Conservation (phyloP, 2,888 invertebrate genomes). For the Caenorhabditis zanzibari region DNA sequence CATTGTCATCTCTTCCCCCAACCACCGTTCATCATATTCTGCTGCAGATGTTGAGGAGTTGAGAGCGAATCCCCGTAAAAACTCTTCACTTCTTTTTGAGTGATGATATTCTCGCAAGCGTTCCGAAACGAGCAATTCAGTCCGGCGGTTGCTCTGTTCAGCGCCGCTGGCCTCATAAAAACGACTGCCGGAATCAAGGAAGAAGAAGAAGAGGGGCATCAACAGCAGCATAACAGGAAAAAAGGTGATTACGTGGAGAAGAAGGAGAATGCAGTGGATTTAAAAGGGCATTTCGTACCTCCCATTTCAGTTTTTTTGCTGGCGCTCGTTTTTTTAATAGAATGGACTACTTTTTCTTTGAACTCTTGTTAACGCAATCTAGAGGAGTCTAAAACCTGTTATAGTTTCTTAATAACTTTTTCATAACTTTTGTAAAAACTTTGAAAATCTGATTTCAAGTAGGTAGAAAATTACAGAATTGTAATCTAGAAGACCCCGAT, state of each 20-base stretch:
- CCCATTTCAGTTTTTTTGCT: conserved; percentile 15
- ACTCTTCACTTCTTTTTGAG: conserved; percentile 12
- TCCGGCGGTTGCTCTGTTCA: conserved; percentile 82
- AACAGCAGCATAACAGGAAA: conserved; percentile 46
- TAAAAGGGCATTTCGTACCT: conserved; percentile 40
- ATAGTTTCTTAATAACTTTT: too few relatives aligned
- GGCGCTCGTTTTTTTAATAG: conserved; percentile 8
- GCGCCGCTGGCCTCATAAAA: conserved; percentile 80
- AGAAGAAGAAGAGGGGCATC: conserved; percentile 48
- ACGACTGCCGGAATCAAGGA: conserved; percentile 80
- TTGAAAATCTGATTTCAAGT: too few relatives aligned
- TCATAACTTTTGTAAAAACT: too few relatives aligned
- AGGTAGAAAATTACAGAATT: too few relatives aligned
- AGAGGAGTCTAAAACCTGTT: too few relatives aligned
- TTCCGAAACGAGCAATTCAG: conserved; percentile 81
- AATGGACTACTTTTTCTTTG: not conserved
- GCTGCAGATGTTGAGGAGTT: conserved; percentile 35
- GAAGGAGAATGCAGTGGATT: conserved; percentile 47
- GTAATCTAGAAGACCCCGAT: too few relatives aligned
- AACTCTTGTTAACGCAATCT: too few relatives aligned
- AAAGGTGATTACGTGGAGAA: conserved; percentile 53
- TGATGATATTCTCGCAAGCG: conserved; percentile 82
- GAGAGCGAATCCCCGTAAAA: not conserved
- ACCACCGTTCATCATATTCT: conserved; percentile 31
- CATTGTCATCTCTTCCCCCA: not conserved